These are phyloP conservation scores for Amiota minor DNA, from an alignment of 2,888 invertebrate species.

Conservation along the genomic window DNA sequence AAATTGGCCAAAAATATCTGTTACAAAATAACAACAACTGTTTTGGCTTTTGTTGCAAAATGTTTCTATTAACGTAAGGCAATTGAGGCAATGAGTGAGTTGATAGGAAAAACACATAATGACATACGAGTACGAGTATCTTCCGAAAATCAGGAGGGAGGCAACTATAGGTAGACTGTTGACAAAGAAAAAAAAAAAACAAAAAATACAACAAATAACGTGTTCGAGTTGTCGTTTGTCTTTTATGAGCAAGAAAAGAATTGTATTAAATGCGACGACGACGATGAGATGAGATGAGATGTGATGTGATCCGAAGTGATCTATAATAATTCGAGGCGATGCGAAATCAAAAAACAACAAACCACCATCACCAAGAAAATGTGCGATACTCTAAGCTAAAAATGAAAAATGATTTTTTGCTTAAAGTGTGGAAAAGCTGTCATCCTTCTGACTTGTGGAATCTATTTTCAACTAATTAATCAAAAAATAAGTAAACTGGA, in stretches of 20 bases:
- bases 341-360: slow-evolving; percentile 11
- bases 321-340: too few species aligned
- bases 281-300: background rate
- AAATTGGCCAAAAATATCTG: slow-evolving; percentile 23
- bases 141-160: slow-evolving; percentile 37
- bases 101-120: slow-evolving; percentile 49
- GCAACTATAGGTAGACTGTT: slow-evolving; percentile 5
- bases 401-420: slow-evolving; percentile 31
- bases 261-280: background rate
- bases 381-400: slow-evolving; percentile 6
- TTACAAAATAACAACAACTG: slow-evolving; percentile 25
- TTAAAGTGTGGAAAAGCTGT: slow-evolving; percentile 51
- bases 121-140: too few species aligned
- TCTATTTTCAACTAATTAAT: slow-evolving; percentile 67
- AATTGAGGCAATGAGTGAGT: background rate
- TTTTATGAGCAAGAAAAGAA: slow-evolving; percentile 1
- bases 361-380: too few species aligned
- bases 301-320: too few species aligned
- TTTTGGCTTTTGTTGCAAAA: slow-evolving; percentile 26
- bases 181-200: background rate
- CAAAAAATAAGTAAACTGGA: slow-evolving; percentile 65
- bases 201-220: background rate
- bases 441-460: slow-evolving; percentile 54
- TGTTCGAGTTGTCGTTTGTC: slow-evolving; percentile 32
- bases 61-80: slow-evolving; percentile 8